phyloP scores from a whole-genome alignment of 2,888 invertebrate species.

The Cryptocephalus moraei region DNA sequence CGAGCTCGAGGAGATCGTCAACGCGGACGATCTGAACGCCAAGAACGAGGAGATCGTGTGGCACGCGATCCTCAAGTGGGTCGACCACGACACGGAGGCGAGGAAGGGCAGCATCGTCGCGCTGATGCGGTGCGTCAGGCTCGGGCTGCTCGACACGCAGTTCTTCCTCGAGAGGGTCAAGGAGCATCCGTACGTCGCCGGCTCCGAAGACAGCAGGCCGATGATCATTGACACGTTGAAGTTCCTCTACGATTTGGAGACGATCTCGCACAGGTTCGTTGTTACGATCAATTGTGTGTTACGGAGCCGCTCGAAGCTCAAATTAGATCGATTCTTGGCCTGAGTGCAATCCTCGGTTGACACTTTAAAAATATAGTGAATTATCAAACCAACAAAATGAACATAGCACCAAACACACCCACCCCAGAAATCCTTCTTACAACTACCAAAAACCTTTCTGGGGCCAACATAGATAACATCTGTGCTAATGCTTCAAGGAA shows the following conservation, averaged over 20 bases:
- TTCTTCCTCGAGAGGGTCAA: slow-evolving; percentile 86
- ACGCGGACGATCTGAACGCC: slow-evolving; percentile 76
- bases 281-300: no score
- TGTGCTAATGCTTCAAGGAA: no score
- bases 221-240: slow-evolving; percentile 84
- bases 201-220: slow-evolving; percentile 74
- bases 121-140: slow-evolving; percentile 68
- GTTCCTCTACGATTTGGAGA: slow-evolving; percentile 85
- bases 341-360: no score
- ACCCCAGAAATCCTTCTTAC: no score
- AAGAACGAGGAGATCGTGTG: slow-evolving; percentile 81
- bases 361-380: no score
- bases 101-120: slow-evolving; percentile 67
- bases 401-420: no score
- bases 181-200: slow-evolving; percentile 75
- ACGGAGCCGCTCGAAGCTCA: no score
- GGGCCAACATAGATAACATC: no score
- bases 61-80: slow-evolving; percentile 81
- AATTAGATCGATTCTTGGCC: no score
- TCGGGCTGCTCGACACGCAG: slow-evolving; percentile 77
- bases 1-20: slow-evolving; percentile 66
- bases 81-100: slow-evolving; percentile 62
- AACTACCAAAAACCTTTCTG: no score
- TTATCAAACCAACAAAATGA: no score
- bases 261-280: slow-evolving; percentile 52